A percentile compares a stretch with the other conserved stretches of the same genome.
Conservation (phyloP, 2,797 vertebrate species). For the Oreochromis mossambicus region DNA sequence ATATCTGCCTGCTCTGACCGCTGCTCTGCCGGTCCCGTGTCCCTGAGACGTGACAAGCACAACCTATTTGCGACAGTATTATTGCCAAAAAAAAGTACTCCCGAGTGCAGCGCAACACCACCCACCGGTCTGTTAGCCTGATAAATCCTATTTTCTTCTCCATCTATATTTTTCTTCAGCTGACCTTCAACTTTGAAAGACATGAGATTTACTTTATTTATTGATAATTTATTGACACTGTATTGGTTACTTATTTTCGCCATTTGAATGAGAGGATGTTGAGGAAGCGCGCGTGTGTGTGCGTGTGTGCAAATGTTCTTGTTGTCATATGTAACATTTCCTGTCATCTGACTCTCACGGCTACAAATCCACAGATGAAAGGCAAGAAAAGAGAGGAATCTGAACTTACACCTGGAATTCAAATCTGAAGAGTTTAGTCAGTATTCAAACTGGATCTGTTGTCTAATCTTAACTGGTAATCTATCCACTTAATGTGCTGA, state of each 20-base stretch:
- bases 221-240: constrained; percentile 59
- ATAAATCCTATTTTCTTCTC: neutral
- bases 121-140: neutral
- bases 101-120: neutral
- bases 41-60: constrained; percentile 4
- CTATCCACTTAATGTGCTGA: neutral
- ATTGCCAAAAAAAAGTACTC: constrained; percentile 13
- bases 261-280: constrained; percentile 26
- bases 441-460: neutral
- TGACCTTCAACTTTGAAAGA: constrained; percentile 71
- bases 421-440: neutral
- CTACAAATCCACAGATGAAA: constrained; percentile 23
- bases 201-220: constrained; percentile 74
- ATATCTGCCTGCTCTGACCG: constrained; percentile 4
- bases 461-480: neutral
- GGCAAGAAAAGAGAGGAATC: neutral
- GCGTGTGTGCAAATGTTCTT: constrained; percentile 20
- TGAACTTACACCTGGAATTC: neutral
- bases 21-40: neutral
- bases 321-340: constrained; percentile 38
- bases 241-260: constrained; percentile 41
- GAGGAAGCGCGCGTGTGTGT: neutral
- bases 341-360: constrained; percentile 25
- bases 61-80: neutral
- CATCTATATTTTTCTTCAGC: constrained; percentile 28